Conservation (phyloP, 2,113 vertebrate genomes). For the Polypterus bichir region DNA sequence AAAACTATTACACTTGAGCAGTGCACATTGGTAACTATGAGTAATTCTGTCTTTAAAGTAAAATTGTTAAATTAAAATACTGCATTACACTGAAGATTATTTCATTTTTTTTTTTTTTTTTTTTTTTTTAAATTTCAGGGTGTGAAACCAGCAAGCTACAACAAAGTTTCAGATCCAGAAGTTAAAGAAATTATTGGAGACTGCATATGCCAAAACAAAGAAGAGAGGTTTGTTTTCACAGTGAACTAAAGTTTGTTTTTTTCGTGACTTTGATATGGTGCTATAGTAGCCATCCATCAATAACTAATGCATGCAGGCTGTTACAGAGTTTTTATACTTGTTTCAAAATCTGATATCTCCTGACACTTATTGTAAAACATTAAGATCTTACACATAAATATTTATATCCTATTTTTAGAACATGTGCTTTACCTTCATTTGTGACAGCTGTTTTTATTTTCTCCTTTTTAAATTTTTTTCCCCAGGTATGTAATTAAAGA, state of each 20-base stretch:
- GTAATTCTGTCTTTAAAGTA: background rate
- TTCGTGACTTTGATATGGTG: background rate
- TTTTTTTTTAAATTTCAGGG: slow-evolving; percentile 52
- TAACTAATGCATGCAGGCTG: background rate
- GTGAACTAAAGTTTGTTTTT: too few species aligned
- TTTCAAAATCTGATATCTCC: background rate
- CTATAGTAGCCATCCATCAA: background rate
- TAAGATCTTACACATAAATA: slow-evolving; percentile 3
- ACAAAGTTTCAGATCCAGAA: slow-evolving; percentile 87
- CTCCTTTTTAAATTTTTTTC: slow-evolving; percentile 13
- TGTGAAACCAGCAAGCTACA: slow-evolving; percentile 91
- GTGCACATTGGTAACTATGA: rapidly evolving
- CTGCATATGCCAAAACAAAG: slow-evolving; percentile 90
- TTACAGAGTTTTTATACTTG: background rate
- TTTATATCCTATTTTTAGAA: slow-evolving; percentile 15
- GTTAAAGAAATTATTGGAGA: slow-evolving; percentile 97
- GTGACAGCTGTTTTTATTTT: too few species aligned
- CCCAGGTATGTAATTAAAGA: slow-evolving; percentile 92
- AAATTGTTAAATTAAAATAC: rapidly evolving
- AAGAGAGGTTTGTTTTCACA: slow-evolving; percentile 72
- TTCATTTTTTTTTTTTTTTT: slow-evolving; percentile 9
- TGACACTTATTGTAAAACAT: background rate
- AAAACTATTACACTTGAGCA: too few species aligned
- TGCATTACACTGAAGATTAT: background rate
- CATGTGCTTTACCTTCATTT: slow-evolving; percentile 11